Conservation (phyloP, 1,140 invertebrate genomes). For the Drosophila watanabei region DNA sequence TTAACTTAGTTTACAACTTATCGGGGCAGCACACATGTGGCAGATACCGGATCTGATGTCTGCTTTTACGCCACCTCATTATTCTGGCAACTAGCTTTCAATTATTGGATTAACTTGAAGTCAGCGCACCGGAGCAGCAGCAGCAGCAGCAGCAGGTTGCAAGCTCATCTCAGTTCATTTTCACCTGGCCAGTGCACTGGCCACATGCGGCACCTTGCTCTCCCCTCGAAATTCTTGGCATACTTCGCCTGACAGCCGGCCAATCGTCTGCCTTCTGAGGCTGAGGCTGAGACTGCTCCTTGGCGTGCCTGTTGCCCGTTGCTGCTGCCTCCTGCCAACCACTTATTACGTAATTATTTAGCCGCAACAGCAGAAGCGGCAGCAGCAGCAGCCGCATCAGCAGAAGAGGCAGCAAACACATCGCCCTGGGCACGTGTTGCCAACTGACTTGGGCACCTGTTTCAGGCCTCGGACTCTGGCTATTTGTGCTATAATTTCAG, state of each 20-base stretch:
- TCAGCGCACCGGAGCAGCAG: neutral
- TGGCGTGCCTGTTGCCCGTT: slow-evolving; percentile 22
- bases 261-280: slow-evolving; percentile 39
- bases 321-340: slow-evolving; percentile 68
- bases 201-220: slow-evolving; percentile 19
- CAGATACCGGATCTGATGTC: slow-evolving; percentile 10
- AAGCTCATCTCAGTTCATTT: slow-evolving; percentile 45
- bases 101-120: slow-evolving; percentile 41
- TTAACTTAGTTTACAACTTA: slow-evolving; percentile 5
- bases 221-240: slow-evolving; percentile 74
- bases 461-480: slow-evolving; percentile 51
- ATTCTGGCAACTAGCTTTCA: slow-evolving; percentile 41
- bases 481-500: slow-evolving; percentile 81
- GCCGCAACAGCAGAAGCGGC: slow-evolving; percentile 32
- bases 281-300: slow-evolving; percentile 24
- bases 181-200: slow-evolving; percentile 27
- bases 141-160: slow-evolving; percentile 18
- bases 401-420: slow-evolving; percentile 28
- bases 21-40: neutral
- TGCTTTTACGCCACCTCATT: slow-evolving; percentile 22
- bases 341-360: slow-evolving; percentile 85
- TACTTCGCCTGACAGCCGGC: slow-evolving; percentile 71
- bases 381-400: slow-evolving; percentile 24
- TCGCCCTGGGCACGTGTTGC: slow-evolving; percentile 79
- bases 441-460: slow-evolving; percentile 76